phyloP scores from a whole-genome alignment of 2,888 invertebrate genomes.

The Toxonevra muliebris region DNA sequence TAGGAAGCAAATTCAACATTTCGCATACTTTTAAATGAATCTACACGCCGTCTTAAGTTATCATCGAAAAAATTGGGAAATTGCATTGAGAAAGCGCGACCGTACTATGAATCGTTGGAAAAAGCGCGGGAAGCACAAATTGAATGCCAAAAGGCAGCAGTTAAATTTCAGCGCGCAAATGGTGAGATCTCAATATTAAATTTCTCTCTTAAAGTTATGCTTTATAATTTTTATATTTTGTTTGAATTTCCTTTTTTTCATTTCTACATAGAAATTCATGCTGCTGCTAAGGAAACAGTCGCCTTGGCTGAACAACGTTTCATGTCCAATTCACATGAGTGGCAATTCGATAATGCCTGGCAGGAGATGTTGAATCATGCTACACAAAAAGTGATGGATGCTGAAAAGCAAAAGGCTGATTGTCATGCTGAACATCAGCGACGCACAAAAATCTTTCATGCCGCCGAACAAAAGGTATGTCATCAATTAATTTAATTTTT shows the following conservation, averaged over 20 bases:
- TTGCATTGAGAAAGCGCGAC: slow-evolving; percentile 88
- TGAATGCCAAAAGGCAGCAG: slow-evolving; percentile 90
- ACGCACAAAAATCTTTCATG: slow-evolving; percentile 81
- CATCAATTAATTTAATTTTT: background rate
- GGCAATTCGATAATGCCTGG: slow-evolving; percentile 94
- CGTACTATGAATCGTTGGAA: slow-evolving; percentile 87
- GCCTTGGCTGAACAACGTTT: slow-evolving; percentile 85
- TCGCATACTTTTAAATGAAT: slow-evolving; percentile 84
- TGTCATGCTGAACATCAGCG: slow-evolving; percentile 88
- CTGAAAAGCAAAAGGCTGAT: slow-evolving; percentile 88
- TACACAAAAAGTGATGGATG: slow-evolving; percentile 93
- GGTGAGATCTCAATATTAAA: slow-evolving; percentile 66
- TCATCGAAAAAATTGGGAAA: slow-evolving; percentile 83
- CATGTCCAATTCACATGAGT: slow-evolving; percentile 66
- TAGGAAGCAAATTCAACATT: slow-evolving; percentile 95
- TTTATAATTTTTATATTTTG: background rate
- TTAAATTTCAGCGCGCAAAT: slow-evolving; percentile 89
- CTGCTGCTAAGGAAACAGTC: slow-evolving; percentile 93
- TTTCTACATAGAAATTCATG: slow-evolving; percentile 77
- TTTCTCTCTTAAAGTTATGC: background rate
- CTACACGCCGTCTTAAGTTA: slow-evolving; percentile 81
- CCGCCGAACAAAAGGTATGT: slow-evolving; percentile 78
- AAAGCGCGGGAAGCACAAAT: slow-evolving; percentile 79
- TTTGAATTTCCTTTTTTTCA: slow-evolving; percentile 10
- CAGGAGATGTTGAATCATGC: slow-evolving; percentile 97